Evolutionary conservation across 1,140 invertebrate species (phyloP).

Genomic region (Bombus sylvicola): DNA sequence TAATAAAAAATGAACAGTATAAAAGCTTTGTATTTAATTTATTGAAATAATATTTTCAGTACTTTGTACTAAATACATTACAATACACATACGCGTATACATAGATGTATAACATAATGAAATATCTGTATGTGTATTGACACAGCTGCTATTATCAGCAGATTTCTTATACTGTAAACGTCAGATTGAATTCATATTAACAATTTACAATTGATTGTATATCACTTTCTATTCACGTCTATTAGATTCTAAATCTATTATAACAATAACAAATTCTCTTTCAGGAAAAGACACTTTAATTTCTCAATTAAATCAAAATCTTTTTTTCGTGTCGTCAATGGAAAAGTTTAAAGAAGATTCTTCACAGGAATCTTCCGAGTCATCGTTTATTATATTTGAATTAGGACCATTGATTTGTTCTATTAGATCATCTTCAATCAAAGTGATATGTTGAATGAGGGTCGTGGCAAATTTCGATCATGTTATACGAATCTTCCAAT

Average conservation of each 20-base stretch:
- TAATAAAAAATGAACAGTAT: slow-evolving; percentile 17
- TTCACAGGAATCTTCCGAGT: background rate
- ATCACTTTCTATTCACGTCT: background rate
- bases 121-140: background rate
- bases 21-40: background rate
- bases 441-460: background rate
- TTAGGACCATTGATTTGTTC: background rate
- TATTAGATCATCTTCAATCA: background rate
- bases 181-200: background rate
- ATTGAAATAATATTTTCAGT: background rate
- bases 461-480: background rate
- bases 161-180: background rate
- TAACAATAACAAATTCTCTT: background rate
- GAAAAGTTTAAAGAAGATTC: background rate
- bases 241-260: background rate
- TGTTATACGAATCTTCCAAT: background rate
- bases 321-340: background rate
- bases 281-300: background rate
- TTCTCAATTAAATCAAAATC: background rate
- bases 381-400: background rate
- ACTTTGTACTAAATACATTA: too few species aligned
- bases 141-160: background rate
- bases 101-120: background rate
- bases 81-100: background rate
- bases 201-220: background rate